These are phyloP conservation scores for Leptopterna dolabrata DNA, from an alignment of 2,888 invertebrate genomes.

Conservation along the genomic window DNA sequence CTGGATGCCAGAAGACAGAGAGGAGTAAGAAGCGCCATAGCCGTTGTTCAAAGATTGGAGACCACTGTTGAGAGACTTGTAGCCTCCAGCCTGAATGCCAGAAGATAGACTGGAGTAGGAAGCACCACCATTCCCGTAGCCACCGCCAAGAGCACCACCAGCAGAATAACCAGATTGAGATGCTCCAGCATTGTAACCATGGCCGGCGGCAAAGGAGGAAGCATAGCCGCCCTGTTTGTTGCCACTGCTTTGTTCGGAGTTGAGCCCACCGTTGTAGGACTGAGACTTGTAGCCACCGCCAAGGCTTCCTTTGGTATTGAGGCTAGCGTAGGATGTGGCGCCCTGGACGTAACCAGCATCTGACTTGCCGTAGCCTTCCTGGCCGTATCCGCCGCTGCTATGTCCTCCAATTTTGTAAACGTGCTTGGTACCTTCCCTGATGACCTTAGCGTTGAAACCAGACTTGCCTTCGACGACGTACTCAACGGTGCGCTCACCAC, in stretches of 20 bases:
- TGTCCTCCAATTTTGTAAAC: slow-evolving; percentile 17
- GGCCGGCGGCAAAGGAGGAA: neutral
- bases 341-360: slow-evolving; percentile 1
- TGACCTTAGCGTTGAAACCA: slow-evolving; percentile 79
- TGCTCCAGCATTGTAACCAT: neutral
- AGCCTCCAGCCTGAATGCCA: neutral
- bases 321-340: slow-evolving; percentile 15
- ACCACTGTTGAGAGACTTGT: neutral
- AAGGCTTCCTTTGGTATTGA: slow-evolving; percentile 9
- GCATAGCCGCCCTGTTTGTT: neutral
- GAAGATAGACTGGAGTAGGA: neutral
- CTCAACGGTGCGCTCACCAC: slow-evolving; percentile 78
- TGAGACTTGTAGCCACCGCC: slow-evolving; percentile 10
- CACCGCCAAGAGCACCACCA: neutral
- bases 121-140: neutral
- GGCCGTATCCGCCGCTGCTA: neutral
- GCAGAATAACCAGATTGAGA: neutral
- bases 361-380: neutral
- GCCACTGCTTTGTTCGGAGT: neutral
- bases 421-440: slow-evolving; percentile 51
- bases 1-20: neutral
- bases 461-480: slow-evolving; percentile 82
- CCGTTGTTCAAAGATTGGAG: neutral
- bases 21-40: neutral
- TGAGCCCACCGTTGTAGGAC: neutral